phyloP scores from a whole-genome alignment of 1,140 invertebrate genomes.

The Bombus confusus region DNA sequence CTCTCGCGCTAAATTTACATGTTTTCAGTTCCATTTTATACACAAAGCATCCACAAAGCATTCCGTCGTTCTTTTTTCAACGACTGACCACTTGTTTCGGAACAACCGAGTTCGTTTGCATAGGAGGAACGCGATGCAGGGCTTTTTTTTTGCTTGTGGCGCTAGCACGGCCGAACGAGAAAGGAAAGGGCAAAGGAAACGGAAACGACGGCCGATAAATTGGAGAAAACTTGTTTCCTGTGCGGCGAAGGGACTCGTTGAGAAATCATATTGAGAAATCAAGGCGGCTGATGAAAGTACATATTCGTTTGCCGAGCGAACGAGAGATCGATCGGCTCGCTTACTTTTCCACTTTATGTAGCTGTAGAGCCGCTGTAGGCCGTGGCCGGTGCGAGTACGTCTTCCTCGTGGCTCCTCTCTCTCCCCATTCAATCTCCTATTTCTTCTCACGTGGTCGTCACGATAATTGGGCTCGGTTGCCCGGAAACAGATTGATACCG shows the following conservation, averaged over 20 bases:
- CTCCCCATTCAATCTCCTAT: conserved; percentile 18
- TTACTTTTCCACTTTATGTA: background rate
- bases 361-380: background rate
- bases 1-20: background rate
- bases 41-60: too few species aligned
- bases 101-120: background rate
- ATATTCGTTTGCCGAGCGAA: conserved; percentile 49
- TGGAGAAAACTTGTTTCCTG: conserved; percentile 55
- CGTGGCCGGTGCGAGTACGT: background rate
- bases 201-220: conserved; percentile 43
- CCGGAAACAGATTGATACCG: conserved; percentile 56
- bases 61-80: background rate
- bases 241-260: conserved; percentile 12
- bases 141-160: background rate
- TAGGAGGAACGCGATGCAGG: background rate
- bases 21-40: background rate
- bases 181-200: background rate
- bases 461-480: conserved; percentile 56
- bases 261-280: conserved; percentile 53
- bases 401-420: conserved; percentile 15
- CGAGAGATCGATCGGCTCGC: conserved; percentile 41
- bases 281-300: conserved; percentile 14
- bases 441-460: conserved; percentile 36
- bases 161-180: background rate
- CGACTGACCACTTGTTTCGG: background rate